These are phyloP conservation scores for Drosophila anomelani DNA, from an alignment of 2,888 invertebrate species.

Conservation along the genomic window DNA sequence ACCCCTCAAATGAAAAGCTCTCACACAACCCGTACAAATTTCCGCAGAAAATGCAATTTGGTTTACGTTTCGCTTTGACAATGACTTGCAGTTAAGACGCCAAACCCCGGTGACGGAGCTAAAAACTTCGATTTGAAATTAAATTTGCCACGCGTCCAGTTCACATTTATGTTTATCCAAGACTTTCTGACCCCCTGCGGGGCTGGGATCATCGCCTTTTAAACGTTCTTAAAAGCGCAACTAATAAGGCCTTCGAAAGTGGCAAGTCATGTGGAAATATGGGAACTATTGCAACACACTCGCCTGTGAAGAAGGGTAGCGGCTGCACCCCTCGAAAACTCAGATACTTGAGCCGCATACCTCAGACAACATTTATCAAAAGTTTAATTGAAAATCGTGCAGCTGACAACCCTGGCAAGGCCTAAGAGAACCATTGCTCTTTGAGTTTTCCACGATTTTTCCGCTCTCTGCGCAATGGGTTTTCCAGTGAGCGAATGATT, in stretches of 20 bases:
- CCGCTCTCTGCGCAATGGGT: conserved; percentile 36
- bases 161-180: conserved; percentile 35
- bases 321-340: neutral
- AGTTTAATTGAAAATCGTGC: conserved; percentile 30
- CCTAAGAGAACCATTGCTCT: conserved; percentile 26
- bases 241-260: conserved; percentile 69
- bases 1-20: conserved; percentile 14
- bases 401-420: conserved; percentile 29
- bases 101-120: conserved; percentile 43
- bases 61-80: conserved; percentile 46
- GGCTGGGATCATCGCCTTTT: conserved; percentile 6
- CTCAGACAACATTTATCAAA: conserved; percentile 41
- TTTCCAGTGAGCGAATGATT: conserved; percentile 24
- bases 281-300: conserved; percentile 33
- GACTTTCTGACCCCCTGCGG: conserved; percentile 30
- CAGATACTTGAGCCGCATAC: conserved; percentile 12
- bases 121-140: conserved; percentile 44
- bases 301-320: conserved; percentile 7
- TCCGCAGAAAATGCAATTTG: conserved; percentile 41
- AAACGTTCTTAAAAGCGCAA: conserved; percentile 66
- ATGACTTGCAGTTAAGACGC: conserved; percentile 32
- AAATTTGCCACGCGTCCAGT: conserved; percentile 46
- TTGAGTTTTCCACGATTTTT: neutral
- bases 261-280: conserved; percentile 49
- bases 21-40: conserved; percentile 21